These are phyloP conservation scores for Polyommatus iphigenia DNA, from an alignment of 2,888 invertebrate species.

Conservation along the genomic window DNA sequence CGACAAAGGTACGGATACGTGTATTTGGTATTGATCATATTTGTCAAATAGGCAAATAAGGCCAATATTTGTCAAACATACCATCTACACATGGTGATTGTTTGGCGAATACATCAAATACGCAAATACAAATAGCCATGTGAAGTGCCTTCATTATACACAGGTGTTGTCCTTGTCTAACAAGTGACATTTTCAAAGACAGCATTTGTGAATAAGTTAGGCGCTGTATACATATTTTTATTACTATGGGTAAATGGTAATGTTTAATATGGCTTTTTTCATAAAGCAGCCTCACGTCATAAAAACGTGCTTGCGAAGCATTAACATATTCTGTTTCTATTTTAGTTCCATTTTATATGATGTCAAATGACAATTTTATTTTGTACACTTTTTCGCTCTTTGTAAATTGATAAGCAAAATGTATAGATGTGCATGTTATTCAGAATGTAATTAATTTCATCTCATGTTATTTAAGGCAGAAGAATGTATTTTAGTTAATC, in stretches of 20 bases:
- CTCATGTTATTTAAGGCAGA: constrained; percentile 6
- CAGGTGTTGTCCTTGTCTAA: too few relatives aligned
- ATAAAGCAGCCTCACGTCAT: background rate
- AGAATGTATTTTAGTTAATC: constrained; percentile 30
- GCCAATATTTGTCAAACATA: too few relatives aligned
- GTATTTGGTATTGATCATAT: too few relatives aligned
- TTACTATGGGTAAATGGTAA: background rate
- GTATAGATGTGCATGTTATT: background rate
- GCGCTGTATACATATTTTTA: background rate
- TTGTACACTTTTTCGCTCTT: background rate
- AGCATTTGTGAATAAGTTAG: background rate
- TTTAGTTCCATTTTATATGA: background rate
- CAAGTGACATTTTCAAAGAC: background rate
- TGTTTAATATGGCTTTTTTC: background rate
- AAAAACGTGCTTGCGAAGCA: background rate
- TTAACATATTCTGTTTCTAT: background rate
- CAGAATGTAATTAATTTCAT: constrained; percentile 9
- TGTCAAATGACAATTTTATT: background rate
- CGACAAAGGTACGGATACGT: too few relatives aligned
- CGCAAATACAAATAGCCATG: too few relatives aligned
- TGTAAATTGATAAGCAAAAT: constrained; percentile 2
- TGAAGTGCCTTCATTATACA: too few relatives aligned
- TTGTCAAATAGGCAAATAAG: too few relatives aligned
- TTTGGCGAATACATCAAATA: too few relatives aligned
- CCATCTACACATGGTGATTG: too few relatives aligned